Evolutionary conservation across 2,888 invertebrate genomes (phyloP).

Genomic region (Carterocephalus palaemon): DNA sequence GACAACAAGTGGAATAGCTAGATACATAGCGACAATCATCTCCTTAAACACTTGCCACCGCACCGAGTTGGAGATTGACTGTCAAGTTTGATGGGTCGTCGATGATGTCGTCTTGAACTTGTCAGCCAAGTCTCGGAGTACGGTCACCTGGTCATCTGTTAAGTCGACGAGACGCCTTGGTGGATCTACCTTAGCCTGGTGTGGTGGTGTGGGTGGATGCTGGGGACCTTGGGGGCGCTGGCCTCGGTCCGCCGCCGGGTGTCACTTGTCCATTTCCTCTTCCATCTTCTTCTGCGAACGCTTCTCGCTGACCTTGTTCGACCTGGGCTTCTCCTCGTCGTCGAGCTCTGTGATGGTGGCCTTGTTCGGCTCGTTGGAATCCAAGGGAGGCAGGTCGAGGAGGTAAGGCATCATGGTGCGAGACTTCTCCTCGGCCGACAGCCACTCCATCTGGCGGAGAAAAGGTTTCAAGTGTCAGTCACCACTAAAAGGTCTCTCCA

Average conservation of each 20-base stretch:
- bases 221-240: background rate
- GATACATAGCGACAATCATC: too few relatives aligned
- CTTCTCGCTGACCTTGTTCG: slow-evolving; percentile 36
- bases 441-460: slow-evolving; percentile 68
- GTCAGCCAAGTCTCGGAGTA: background rate
- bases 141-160: slow-evolving; percentile 8
- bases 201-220: background rate
- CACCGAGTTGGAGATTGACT: too few relatives aligned
- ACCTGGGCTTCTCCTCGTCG: slow-evolving; percentile 30
- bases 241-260: slow-evolving; percentile 17
- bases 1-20: too few relatives aligned
- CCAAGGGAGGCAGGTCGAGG: slow-evolving; percentile 59
- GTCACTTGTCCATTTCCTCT: slow-evolving; percentile 63
- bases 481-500: too few relatives aligned
- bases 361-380: slow-evolving; percentile 33
- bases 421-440: slow-evolving; percentile 67
- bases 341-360: slow-evolving; percentile 36
- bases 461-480: too few relatives aligned
- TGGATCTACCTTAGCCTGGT: slow-evolving; percentile 4
- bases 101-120: too few relatives aligned
- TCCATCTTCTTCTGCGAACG: slow-evolving; percentile 44
- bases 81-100: too few relatives aligned
- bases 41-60: too few relatives aligned
- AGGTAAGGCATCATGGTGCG: slow-evolving; percentile 73
- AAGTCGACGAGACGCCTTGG: slow-evolving; percentile 7